Conservation (phyloP, 2,113 vertebrate genomes). For the Zeus faber region DNA sequence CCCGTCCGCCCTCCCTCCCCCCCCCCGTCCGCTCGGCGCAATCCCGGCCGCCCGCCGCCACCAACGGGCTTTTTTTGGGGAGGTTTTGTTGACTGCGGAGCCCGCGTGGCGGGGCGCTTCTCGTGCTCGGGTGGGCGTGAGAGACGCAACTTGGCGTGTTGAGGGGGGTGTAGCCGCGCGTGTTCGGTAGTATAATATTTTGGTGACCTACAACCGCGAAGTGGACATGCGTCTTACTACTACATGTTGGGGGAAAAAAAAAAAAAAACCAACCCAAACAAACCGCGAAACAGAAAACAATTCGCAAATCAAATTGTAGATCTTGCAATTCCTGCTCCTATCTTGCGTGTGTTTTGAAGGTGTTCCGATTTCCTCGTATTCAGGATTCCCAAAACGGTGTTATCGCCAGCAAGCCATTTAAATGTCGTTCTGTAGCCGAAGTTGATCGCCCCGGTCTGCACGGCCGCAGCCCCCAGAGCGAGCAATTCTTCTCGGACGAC, state of each 20-base stretch:
- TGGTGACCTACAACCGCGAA: neutral
- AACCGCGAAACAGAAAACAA: constrained; percentile 22
- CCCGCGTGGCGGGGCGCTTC: constrained; percentile 57
- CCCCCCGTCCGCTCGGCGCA: no score
- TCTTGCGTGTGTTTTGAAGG: neutral
- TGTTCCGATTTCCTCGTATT: neutral
- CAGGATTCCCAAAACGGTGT: neutral
- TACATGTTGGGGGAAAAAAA: neutral
- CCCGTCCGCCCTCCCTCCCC: no score
- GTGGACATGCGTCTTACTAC: neutral
- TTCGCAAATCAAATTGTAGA: no score
- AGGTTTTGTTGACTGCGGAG: constrained; percentile 61
- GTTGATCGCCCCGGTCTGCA: constrained; percentile 4
- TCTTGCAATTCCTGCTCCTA: constrained; percentile 16
- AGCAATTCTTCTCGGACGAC: constrained; percentile 51
- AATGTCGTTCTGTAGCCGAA: neutral
- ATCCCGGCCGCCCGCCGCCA: no score
- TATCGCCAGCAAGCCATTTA: neutral
- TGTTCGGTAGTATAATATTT: constrained; percentile 17
- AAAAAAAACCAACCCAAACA: neutral
- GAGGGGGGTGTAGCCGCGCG: constrained; percentile 23
- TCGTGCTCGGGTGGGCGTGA: constrained; percentile 68
- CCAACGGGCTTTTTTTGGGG: no score
- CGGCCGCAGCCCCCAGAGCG: constrained; percentile 24
- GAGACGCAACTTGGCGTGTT: constrained; percentile 46